Evolutionary conservation across 2,113 vertebrate species (phyloP).

Genomic region (Pedetes capensis): DNA sequence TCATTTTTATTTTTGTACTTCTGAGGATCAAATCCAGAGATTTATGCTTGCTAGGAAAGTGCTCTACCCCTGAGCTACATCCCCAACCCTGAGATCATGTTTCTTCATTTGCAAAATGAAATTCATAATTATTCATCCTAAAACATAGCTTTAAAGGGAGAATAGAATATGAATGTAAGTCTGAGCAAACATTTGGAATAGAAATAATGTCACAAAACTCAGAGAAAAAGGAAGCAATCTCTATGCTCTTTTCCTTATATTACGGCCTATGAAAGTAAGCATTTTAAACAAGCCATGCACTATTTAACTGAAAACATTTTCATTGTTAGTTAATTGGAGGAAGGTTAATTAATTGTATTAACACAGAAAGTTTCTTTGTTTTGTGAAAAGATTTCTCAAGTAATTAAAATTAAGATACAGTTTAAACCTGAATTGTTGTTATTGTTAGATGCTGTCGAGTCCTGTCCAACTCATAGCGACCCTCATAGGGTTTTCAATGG

Average conservation of each 20-base stretch:
- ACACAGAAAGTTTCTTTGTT: slow-evolving; percentile 6
- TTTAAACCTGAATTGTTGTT: slow-evolving; percentile 10
- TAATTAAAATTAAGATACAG: background rate
- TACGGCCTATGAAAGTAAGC: background rate
- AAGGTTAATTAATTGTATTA: background rate
- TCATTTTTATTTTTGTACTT: background rate
- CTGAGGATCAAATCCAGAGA: background rate
- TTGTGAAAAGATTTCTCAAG: slow-evolving; percentile 24
- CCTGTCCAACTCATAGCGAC: too few species aligned
- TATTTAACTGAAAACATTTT: background rate
- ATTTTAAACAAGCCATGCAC: background rate
- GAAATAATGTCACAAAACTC: slow-evolving; percentile 8
- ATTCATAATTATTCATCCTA: background rate
- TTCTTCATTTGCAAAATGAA: slow-evolving; percentile 10
- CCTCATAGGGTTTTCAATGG: too few species aligned
- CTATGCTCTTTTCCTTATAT: background rate
- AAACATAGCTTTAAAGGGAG: background rate
- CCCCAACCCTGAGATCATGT: background rate
- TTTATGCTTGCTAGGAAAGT: background rate
- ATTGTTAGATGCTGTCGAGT: too few species aligned
- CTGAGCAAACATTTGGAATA: background rate
- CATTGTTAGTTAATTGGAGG: background rate
- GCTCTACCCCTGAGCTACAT: background rate
- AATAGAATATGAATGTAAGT: background rate
- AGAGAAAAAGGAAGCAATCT: background rate